A percentile compares a stretch with the other conserved stretches of the same genome.
These are phyloP conservation scores for Physocephala rufipes DNA, from an alignment of 2,888 invertebrate species.

Conservation along the genomic window DNA sequence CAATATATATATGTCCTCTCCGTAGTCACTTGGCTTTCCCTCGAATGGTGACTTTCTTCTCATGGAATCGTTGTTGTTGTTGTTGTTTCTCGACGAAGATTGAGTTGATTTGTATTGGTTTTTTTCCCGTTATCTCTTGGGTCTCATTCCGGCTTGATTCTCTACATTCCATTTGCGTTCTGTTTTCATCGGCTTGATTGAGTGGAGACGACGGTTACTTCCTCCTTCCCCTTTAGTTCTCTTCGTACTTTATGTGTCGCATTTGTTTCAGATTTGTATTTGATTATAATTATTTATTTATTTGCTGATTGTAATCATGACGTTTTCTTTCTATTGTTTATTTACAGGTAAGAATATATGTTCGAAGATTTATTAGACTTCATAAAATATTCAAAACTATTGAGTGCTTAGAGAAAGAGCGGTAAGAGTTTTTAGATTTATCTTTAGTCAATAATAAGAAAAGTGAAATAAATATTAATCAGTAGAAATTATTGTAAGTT, in stretches of 20 bases:
- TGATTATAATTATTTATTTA: constrained; percentile 25
- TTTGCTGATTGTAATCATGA: constrained; percentile 4
- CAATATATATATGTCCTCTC: neutral
- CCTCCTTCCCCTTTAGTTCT: constrained; percentile 20
- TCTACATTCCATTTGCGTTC: no score
- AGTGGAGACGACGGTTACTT: no score
- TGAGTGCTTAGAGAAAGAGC: constrained; percentile 11
- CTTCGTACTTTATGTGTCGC: neutral
- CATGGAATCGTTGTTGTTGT: neutral
- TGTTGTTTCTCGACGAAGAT: neutral
- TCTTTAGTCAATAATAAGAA: neutral
- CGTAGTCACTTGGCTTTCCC: neutral
- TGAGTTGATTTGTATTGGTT: neutral
- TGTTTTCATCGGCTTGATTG: constrained; percentile 17
- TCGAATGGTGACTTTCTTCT: neutral
- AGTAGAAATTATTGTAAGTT: neutral
- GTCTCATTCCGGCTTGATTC: no score
- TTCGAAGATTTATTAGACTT: constrained; percentile 3
- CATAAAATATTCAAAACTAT: constrained; percentile 14
- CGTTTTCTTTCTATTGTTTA: constrained; percentile 14
- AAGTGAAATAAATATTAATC: neutral
- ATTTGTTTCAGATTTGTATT: constrained; percentile 23
- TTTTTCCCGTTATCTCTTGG: no score
- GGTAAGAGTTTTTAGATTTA: constrained; percentile 22
- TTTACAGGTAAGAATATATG: constrained; percentile 26